Base-by-base conservation (phyloP, 1,140 invertebrate genomes). In the Drosophila kanapiae region DNA sequence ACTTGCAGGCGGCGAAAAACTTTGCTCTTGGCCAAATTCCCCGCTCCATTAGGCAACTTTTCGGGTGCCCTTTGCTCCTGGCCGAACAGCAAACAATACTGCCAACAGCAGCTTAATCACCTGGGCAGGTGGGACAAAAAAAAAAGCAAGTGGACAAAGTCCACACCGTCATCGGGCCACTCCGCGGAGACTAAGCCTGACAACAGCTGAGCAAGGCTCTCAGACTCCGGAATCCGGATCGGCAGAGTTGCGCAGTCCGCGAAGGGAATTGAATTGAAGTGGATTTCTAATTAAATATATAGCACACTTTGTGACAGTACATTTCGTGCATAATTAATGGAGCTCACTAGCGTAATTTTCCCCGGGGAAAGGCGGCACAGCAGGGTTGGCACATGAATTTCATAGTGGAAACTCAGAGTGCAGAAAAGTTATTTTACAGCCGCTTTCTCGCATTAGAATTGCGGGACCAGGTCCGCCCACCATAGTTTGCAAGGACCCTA, bases 81-180 rank as follows among this genome's bases (percentile, higher is more conserved):
- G 42, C 37, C 16, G 63, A 49, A 58, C 16, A 37, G 54, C 53
- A 67, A 68, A 69, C 65, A 51, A 60, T 70, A 42, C 49, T 43
- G 64, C 69, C 54, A 57, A 56, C 31, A 79, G 75, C 42, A 38
- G 33, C 75, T 72, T 79, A 78, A 79, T 79, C 75, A 78, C 74
- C 67, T 79, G 62, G 62, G 11, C 35, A 68, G 38, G 38, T 38
- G 51, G 37, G 51, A 54, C 51, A 35, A 23, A 38, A 51, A 49
- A 9, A 18, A 13, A 23, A 23, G 23, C 1, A 23, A 23, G 23
- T 23, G 23, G 23, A 23, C 23, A 23, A 23, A 23, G 23, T 23
- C 23, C 23, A 2, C 23, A 23, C 23, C 23, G 23, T 23, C 23
- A 23, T 23, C 3, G 23, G 2, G 43, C 8, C 35, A 33, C 60